Base-by-base conservation (phyloP, 2,888 invertebrate genomes). In the Agrochola lota region DNA sequence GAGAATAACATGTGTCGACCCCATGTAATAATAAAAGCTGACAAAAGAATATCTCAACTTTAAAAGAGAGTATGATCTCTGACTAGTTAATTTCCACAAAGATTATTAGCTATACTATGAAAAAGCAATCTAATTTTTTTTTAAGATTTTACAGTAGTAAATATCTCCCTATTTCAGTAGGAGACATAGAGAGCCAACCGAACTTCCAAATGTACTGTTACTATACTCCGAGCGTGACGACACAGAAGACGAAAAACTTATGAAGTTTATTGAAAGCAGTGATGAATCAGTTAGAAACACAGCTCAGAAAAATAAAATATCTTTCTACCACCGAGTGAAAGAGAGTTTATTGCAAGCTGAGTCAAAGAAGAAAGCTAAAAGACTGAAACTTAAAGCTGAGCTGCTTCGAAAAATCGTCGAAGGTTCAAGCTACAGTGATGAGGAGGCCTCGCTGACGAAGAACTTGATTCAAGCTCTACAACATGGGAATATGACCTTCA, bases 351-450 rank as follows among this genome's bases (percentile, higher is more conserved):
- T 70, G 20, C 9, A 9, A 35, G 63, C 1, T 26, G 15, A 76
- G 8, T 23, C 17, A n/a, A 59, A 35, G 20, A 20, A n/a, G 3
- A 26, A 60, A 55, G 26, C 55, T 20, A 59, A 35, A 15, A 71
- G 17, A 15, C 1, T 30, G 11, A 73, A 62, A 23, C 0, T 17
- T 0, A 83, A 75, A 49, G 60, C 26, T 6, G 52, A 74, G 4
- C 8, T 60, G 9, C 12, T 83, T 2, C 30, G 66, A 2, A 77
- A 26, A 12, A 77, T 84, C 1, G 64, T 71, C 0, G 82, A 81
- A 9, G 82, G 60, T 6, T 84, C 85, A 0, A 84, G 81, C 12
- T 81, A 80, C 12, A 85, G 83, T 43, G 83, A 83, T 11, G 83
- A 85, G 2, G 83, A 83, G 9, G 73, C 43, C 0, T 55, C 63